Evolutionary conservation across 2,113 vertebrate species (phyloP), one percentile per base, ranked within the genome.

Genomic region (Antennarius striatus): DNA sequence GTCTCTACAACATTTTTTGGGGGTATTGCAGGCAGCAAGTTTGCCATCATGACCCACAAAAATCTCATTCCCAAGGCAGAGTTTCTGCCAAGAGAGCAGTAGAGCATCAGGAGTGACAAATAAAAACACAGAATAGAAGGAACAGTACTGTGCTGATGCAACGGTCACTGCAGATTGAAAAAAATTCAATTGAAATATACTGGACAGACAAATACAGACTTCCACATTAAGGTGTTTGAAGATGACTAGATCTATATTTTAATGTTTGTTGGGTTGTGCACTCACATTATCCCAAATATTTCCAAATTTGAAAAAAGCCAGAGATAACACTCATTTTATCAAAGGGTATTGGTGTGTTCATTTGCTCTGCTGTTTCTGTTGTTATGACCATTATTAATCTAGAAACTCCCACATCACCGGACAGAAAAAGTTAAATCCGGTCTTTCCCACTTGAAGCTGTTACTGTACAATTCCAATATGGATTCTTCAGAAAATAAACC

Each of bases 1-100:
- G 61, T 57, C 47, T 65, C 64, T 60, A 68, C 32, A 36, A 29
- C 30, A 43, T 56, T 57, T 15, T 62, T 40, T 73, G 67, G 73
- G 12, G 36, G 43, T 70, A 29, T 4, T 65, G 29, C 13, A 69
- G 67, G 45, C 59, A 56, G 60, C 47, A 60, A 63, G 52, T 61
- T 64, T 4, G 36, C 22, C 60, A 40, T 62, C 16, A 32, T 58
- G 68, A 67, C 70, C 73, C 77, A 68, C 42, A 59, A 15, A 71
- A 68, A 55, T 66, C 6, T n/a, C 67, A 51, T 62, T 75, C 54
- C 66, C 32, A 56, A 63, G 17, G 48, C 68, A n/a, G 4, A 47
- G 50, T 55, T 17, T 45, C 10, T 47, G 45, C 51, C 67, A 46
- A 62, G 56, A 36, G 32, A 36, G 7, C 5, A 36, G 32, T 3